These are phyloP conservation scores for Ecdyonurus torrentis DNA, from an alignment of 2,888 invertebrate species.

Conservation along the genomic window DNA sequence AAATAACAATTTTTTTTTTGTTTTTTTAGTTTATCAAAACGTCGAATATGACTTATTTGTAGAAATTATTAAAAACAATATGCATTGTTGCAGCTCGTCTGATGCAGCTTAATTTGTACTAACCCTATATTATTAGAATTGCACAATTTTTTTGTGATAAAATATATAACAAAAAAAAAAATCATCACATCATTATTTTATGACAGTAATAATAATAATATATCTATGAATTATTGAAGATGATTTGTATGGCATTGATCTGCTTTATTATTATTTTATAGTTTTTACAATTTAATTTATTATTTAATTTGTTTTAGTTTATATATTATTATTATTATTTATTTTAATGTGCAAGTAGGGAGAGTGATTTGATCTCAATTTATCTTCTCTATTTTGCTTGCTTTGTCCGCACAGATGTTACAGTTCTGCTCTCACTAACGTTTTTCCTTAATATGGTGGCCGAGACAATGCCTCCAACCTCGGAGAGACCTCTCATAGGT, in stretches of 20 bases:
- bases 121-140: not conserved
- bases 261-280: not conserved
- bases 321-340: not conserved
- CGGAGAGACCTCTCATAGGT: conserved; percentile 45
- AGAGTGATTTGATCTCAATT: too few relatives aligned
- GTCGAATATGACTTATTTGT: too few relatives aligned
- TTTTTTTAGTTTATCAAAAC: too few relatives aligned
- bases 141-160: not conserved
- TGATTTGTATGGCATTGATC: not conserved
- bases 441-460: conserved; percentile 43
- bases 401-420: conserved; percentile 30
- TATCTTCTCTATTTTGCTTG: conserved; percentile 4
- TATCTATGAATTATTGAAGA: too few relatives aligned
- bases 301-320: not conserved
- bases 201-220: too few relatives aligned
- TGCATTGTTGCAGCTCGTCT: not conserved
- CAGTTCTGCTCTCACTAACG: conserved; percentile 40
- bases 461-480: conserved; percentile 43
- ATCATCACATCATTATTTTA: not conserved
- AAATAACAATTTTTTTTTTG: too few relatives aligned
- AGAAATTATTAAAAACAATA: not conserved
- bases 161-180: not conserved
- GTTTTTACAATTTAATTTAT: too few relatives aligned
- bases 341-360: not conserved
- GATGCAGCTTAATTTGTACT: not conserved